Evolutionary conservation across 2,113 vertebrate species (phyloP).

Genomic region (human): GRCh38 chr1:31705501-31706000

Average conservation of each 20-base stretch:
- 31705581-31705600: not conserved
- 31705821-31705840: not conserved
- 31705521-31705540: not conserved
- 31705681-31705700: not conserved
- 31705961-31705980: not conserved
- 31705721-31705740: not conserved
- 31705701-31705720: not conserved
- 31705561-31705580: not conserved
- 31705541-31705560: not conserved
- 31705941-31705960: not conserved
- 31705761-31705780: not conserved
- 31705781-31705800: not conserved
- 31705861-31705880: not conserved
- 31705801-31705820: not conserved
- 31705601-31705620: not conserved
- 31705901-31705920: not conserved
- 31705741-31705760: not conserved
- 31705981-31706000: not conserved
- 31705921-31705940: not conserved
- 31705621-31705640: not conserved
- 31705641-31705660: not conserved
- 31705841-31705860: not conserved
- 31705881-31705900: not conserved
- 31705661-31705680: not conserved
- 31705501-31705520: not conserved